These are phyloP conservation scores for Prinia subflava DNA, from an alignment of 2,113 vertebrate genomes.

Conservation along the genomic window DNA sequence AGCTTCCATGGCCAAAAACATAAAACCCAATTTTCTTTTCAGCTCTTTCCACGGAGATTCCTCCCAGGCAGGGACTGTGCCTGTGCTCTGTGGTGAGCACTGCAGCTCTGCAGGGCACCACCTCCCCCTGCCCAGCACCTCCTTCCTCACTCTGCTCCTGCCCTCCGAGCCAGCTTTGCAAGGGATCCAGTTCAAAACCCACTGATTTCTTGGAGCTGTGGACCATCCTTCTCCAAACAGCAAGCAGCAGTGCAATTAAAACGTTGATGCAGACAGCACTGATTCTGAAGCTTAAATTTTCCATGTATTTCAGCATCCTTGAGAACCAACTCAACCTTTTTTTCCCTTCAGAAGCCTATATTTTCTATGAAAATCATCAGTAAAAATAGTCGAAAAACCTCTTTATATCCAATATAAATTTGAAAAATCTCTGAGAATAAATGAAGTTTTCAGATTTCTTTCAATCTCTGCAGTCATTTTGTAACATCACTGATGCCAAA, in stretches of 20 bases:
- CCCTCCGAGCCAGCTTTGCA: fast-evolving
- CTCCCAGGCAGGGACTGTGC: not conserved
- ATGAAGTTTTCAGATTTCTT: not conserved
- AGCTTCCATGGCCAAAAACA: not conserved
- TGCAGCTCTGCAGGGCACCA: fast-evolving
- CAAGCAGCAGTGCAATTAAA: not conserved
- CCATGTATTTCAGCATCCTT: not conserved
- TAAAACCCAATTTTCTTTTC: not conserved
- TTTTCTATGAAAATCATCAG: not conserved
- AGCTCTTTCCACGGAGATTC: not conserved
- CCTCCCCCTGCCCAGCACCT: not conserved
- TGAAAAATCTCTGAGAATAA: not conserved
- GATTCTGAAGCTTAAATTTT: not conserved
- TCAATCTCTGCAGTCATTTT: not conserved
- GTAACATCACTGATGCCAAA: not conserved
- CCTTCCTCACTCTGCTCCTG: not conserved
- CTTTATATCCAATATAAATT: not conserved
- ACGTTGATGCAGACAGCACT: not conserved
- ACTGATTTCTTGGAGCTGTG: no score
- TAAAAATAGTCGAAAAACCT: not conserved
- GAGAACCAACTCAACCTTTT: not conserved
- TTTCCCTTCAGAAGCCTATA: not conserved
- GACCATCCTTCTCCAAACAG: not conserved
- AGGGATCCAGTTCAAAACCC: no score
- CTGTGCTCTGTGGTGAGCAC: not conserved